Evolutionary conservation across 2,888 invertebrate species (phyloP).

Genomic region (Caenorhabditis panamensis): DNA sequence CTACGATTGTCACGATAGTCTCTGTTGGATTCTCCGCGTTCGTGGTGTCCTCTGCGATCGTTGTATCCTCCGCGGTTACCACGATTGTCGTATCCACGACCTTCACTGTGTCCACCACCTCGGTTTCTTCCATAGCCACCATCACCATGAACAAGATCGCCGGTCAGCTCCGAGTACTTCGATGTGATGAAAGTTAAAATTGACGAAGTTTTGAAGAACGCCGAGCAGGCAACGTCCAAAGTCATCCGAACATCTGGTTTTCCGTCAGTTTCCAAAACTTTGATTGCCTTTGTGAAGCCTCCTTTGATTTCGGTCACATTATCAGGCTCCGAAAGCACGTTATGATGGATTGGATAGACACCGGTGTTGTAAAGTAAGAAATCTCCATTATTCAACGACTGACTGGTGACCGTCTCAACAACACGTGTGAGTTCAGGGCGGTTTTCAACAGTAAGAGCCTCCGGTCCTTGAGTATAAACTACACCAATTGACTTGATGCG

Average conservation of each 20-base stretch:
- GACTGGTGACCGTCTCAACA: conserved; percentile 14
- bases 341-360: neutral
- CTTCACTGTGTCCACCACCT: conserved; percentile 1
- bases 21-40: too few species aligned
- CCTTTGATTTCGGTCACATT: neutral
- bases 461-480: neutral
- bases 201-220: conserved; percentile 10
- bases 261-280: neutral
- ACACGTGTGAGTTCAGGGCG: conserved; percentile 21
- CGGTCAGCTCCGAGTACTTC: neutral
- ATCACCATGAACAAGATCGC: neutral
- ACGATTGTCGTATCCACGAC: conserved; percentile 3
- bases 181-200: neutral
- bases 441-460: conserved; percentile 2
- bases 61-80: too few species aligned
- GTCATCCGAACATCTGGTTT: neutral
- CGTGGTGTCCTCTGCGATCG: too few species aligned
- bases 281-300: conserved; percentile 15
- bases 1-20: too few species aligned
- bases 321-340: neutral
- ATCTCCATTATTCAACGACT: neutral
- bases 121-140: neutral
- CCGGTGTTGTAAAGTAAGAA: conserved; percentile 13
- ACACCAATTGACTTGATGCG: neutral
- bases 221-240: conserved; percentile 10